Conservation (phyloP, 1,140 invertebrate genomes). For the Limonius californicus region DNA sequence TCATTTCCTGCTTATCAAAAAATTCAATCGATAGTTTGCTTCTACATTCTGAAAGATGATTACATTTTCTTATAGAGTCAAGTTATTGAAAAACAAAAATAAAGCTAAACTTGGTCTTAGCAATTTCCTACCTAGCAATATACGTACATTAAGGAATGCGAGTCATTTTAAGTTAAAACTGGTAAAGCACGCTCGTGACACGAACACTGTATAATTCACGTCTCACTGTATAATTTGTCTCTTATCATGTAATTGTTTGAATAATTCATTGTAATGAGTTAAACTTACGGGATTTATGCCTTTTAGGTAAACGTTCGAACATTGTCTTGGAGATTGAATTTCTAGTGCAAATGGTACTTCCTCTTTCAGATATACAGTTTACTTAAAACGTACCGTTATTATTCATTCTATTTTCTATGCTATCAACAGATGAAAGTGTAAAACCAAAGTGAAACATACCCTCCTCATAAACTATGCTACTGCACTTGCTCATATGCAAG, state of each 20-base stretch:
- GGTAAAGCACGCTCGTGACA: conserved; percentile 39
- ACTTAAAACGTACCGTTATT: too few relatives aligned
- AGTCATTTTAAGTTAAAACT: conserved; percentile 21
- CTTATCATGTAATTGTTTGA: conserved; percentile 44
- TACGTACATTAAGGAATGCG: conserved; percentile 11
- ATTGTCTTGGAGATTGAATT: not conserved
- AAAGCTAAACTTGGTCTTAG: not conserved
- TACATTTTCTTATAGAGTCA: not conserved
- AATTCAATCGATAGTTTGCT: conserved; percentile 6
- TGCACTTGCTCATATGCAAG: not conserved
- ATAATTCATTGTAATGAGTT: conserved; percentile 39
- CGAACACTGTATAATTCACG: conserved; percentile 38
- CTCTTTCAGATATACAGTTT: too few relatives aligned
- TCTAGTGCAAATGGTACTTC: too few relatives aligned
- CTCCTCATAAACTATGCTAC: not conserved
- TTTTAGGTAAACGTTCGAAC: conserved; percentile 3
- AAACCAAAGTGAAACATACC: not conserved
- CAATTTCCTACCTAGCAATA: conserved; percentile 3
- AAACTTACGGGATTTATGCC: conserved; percentile 12
- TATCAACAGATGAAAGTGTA: not conserved
- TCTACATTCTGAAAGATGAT: conserved; percentile 6
- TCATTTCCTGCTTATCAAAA: conserved; percentile 16
- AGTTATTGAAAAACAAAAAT: not conserved
- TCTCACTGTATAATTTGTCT: conserved; percentile 42
- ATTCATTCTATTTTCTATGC: not conserved